Evolutionary conservation across 2,797 vertebrate species (phyloP), one percentile per base, ranked within the genome.

Genomic region (Halcyon leucocephala): DNA sequence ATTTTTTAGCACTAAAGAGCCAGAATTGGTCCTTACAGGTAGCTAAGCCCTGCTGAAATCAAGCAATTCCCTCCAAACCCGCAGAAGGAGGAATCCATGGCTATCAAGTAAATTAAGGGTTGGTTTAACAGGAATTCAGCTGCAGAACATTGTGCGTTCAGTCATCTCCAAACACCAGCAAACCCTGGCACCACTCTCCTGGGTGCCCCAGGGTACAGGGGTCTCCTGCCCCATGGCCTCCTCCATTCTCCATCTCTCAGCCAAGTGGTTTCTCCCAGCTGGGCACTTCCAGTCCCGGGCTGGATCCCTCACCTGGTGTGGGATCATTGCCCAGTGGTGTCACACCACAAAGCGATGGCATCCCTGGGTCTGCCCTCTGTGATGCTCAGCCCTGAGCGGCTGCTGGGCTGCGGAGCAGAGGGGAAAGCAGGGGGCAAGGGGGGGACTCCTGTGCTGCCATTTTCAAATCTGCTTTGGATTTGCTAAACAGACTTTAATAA

Each of bases 351-450:
- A 10, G 29, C 0, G 3, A 42, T 2, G 1, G 14, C 44, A 39
- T 2, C 4, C 37, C 35, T 3, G 0, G 4, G 4, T 15, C 3
- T 60, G 49, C 9, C 33, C 54, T 49, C 6, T 1, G 33, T 2
- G 8, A 0, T 0, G 41, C 44, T 70, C 33, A 52, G 65, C 21
- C 52, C 42, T 5, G 28, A 29, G 18, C 2, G 6, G 29, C n/a
- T 9, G 51, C 25, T 39, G 60, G 39, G 35, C 58, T 39, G 58
- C 35, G 58, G 35, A 17, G 19, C 13, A 42, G 35, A 26, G 49
- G 25, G 22, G 22, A 28, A 51, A 51, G 25, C 14, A 6, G 52
- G 35, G 28, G 22, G 9, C 37, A 17, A 31, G 4, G 24, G 8
- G 60, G 29, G 49, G 48, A 49, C 14, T 87, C 33, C 57, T 20